phyloP scores from a whole-genome alignment of 2,888 invertebrate genomes.

The Salticus scenicus region DNA sequence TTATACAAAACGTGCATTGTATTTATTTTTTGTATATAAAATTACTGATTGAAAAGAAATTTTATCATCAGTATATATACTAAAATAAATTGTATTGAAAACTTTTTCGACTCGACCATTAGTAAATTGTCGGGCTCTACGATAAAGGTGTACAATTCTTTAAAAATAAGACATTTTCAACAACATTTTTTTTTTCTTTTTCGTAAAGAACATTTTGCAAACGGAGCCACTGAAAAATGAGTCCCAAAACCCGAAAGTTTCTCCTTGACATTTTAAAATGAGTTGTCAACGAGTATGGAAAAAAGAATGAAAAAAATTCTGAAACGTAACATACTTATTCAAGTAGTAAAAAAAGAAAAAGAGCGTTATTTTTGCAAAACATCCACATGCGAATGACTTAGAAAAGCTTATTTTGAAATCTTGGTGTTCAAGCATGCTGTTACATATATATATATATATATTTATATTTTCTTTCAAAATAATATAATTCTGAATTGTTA shows the following conservation, averaged over 20 bases:
- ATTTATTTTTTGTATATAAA: no score
- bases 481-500: no score
- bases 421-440: neutral
- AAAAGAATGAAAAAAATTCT: neutral
- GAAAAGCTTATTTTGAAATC: neutral
- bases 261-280: neutral
- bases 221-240: neutral
- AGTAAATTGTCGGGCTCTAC: no score
- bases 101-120: no score
- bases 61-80: no score
- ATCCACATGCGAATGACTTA: neutral
- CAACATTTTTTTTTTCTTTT: neutral
- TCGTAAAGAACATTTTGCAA: neutral
- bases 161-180: no score
- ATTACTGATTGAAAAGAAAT: no score
- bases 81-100: no score
- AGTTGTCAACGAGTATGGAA: constrained; percentile 1
- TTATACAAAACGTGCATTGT: no score
- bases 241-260: neutral
- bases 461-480: no score
- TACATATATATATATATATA: no score
- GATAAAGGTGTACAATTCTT: no score
- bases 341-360: neutral
- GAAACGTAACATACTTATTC: neutral
- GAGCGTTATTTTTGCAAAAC: neutral